Percentiles rank a stretch among this genome's conserved stretches.
phyloP scores from a whole-genome alignment of 1,140 invertebrate genomes.

The Bombus impatiens region DNA sequence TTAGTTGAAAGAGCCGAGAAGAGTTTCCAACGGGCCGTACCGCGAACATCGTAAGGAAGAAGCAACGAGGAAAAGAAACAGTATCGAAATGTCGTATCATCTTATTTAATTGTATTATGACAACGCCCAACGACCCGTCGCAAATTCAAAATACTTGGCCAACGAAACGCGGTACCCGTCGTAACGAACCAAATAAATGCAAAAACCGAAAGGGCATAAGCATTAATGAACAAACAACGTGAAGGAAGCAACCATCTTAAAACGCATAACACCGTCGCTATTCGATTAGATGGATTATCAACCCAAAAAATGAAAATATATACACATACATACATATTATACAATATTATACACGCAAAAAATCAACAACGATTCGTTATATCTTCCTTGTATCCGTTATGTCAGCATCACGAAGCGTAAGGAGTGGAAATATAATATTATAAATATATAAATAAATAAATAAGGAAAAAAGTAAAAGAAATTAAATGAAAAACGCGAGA shows the following conservation, averaged over 20 bases:
- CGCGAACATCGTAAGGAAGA: slow-evolving; percentile 9
- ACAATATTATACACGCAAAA: slow-evolving; percentile 26
- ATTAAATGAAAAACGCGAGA: slow-evolving; percentile 28
- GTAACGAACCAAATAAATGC: slow-evolving; percentile 49
- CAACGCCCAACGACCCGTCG: slow-evolving; percentile 59
- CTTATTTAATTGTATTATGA: slow-evolving; percentile 18
- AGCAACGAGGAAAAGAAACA: neutral
- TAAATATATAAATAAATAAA: slow-evolving; percentile 30
- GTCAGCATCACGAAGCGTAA: slow-evolving; percentile 44
- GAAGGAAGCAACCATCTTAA: neutral
- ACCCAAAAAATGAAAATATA: neutral
- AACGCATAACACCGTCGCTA: slow-evolving; percentile 11
- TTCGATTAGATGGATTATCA: neutral
- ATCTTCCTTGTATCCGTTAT: slow-evolving; percentile 53
- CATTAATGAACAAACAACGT: slow-evolving; percentile 10
- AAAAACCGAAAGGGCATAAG: slow-evolving; percentile 9
- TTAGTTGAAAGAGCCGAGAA: slow-evolving; percentile 30
- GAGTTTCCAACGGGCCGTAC: slow-evolving; percentile 62
- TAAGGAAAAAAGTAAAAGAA: neutral
- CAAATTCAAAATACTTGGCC: slow-evolving; percentile 59
- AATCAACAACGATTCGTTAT: slow-evolving; percentile 36
- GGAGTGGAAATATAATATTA: slow-evolving; percentile 20
- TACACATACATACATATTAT: slow-evolving; percentile 16
- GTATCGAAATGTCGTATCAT: neutral
- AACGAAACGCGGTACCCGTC: slow-evolving; percentile 61